Conservation (phyloP, 2,797 vertebrate species). For the Chiloscyllium punctatum region DNA sequence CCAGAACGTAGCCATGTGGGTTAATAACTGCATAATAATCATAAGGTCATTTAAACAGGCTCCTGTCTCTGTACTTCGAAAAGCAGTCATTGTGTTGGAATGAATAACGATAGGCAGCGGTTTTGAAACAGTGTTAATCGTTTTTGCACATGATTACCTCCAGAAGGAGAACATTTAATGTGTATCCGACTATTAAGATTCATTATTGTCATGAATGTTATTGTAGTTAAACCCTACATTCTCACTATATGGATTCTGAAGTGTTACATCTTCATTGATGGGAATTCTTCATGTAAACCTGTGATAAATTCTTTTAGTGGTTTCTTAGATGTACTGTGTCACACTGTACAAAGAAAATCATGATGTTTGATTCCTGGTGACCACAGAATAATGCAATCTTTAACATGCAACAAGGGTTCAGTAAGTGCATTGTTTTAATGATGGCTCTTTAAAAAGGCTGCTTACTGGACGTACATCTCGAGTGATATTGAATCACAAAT, state of each 20-base stretch:
- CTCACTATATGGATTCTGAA: neutral
- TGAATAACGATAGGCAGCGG: neutral
- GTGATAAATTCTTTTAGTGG: neutral
- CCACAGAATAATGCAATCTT: neutral
- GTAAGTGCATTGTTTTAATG: neutral
- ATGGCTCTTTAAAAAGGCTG: neutral
- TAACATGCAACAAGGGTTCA: neutral
- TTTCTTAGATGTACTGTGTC: neutral
- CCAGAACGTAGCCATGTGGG: neutral
- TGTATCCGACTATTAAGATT: neutral
- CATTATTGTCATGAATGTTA: neutral
- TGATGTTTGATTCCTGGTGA: neutral
- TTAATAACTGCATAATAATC: neutral
- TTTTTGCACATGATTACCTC: neutral
- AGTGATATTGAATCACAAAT: neutral
- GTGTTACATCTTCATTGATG: neutral
- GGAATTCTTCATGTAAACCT: neutral
- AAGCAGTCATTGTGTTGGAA: neutral
- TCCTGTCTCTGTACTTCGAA: neutral
- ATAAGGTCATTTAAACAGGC: neutral
- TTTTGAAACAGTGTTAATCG: neutral
- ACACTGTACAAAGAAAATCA: neutral
- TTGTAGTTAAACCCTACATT: neutral
- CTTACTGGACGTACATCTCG: neutral
- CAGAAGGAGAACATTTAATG: neutral